A percentile compares a stretch with the other conserved stretches of the same genome.
Evolutionary conservation across 2,888 invertebrate species (phyloP).

Genomic region (Drosophila cracens): DNA sequence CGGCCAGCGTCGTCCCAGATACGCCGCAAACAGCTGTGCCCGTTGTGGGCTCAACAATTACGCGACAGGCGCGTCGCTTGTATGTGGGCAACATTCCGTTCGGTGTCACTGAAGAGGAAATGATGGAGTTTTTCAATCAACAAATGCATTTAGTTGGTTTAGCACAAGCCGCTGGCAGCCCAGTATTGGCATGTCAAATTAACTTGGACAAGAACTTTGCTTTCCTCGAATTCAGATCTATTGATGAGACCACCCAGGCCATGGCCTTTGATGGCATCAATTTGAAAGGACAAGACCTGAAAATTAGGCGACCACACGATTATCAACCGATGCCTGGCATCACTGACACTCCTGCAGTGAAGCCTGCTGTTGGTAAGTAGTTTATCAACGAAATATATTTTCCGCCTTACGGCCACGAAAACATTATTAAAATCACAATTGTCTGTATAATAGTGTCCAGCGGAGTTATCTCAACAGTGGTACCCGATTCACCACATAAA

Average conservation of each 20-base stretch:
- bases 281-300: constrained; percentile 99
- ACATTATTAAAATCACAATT: constrained; percentile 2
- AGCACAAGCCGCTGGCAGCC: constrained; percentile 99
- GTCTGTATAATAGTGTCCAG: constrained; percentile 77
- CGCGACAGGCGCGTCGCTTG: constrained; percentile 95
- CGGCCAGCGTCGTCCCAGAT: constrained; percentile 95
- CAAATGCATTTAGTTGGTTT: constrained; percentile 99
- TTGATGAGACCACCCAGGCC: constrained; percentile 99
- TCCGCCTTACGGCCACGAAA: background rate
- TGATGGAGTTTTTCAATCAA: constrained; percentile 99
- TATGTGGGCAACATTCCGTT: constrained; percentile 99
- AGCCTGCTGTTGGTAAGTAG: constrained; percentile 90
- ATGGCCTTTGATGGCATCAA: constrained; percentile 99
- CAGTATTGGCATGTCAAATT: constrained; percentile 98
- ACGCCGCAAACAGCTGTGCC: constrained; percentile 98
- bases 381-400: background rate
- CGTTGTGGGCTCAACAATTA: constrained; percentile 99
- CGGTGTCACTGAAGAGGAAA: constrained; percentile 98
- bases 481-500: constrained; percentile 99
- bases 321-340: constrained; percentile 99
- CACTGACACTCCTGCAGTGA: constrained; percentile 94
- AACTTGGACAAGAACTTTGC: constrained; percentile 99
- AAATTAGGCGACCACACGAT: constrained; percentile 98
- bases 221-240: constrained; percentile 97
- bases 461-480: constrained; percentile 96